Evolutionary conservation across 1,140 invertebrate genomes (phyloP), one percentile per base, ranked within the genome.

Genomic region (Lanistes nyassanus): DNA sequence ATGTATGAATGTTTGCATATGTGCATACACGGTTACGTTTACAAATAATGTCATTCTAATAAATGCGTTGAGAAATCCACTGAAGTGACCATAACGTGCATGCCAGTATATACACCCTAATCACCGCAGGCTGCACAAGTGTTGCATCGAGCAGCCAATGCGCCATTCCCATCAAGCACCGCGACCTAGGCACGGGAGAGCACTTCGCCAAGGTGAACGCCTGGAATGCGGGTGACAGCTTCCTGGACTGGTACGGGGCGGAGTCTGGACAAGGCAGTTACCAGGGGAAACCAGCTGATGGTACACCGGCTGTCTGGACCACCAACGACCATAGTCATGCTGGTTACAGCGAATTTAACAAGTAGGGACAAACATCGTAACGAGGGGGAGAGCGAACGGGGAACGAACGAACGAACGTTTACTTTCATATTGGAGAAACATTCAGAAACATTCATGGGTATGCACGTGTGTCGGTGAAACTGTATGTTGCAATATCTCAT

Each of bases 241-340:
- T 83, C 68, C 76, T 91, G 53, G 90, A 91, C 79, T 91, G 89
- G 88, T 86, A 86, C 74, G 90, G 90, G 11, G 81, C 83, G 2
- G 86, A 91, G 81, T n/a, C 76, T 0, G 86, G 86, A 6, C 90
- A 91, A 79, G 89, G 89, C 0, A 81, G 77, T 11, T 86, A 75
- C 64, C 83, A 88, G 55, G 82, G 85, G 7, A 73, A 80, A 26
- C 31, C 55, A 26, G 86, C 90, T 0, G 65, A 77, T 0, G 90
- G 90, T 23, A 87, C 90, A 11, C 90, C 90, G 1, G 81, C 88
- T 6, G 85, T 87, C 0, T 91, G 90, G 88, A 90, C 90, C 23
- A 88, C 89, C 4, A 90, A 87, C 80, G 76, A 84, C 53, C 55
- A 69, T 0, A 79, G 79, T 37, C 56, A 81, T 62, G 36, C 79